phyloP scores from a whole-genome alignment of 2,888 invertebrate genomes.

The Lutraria lutraria region DNA sequence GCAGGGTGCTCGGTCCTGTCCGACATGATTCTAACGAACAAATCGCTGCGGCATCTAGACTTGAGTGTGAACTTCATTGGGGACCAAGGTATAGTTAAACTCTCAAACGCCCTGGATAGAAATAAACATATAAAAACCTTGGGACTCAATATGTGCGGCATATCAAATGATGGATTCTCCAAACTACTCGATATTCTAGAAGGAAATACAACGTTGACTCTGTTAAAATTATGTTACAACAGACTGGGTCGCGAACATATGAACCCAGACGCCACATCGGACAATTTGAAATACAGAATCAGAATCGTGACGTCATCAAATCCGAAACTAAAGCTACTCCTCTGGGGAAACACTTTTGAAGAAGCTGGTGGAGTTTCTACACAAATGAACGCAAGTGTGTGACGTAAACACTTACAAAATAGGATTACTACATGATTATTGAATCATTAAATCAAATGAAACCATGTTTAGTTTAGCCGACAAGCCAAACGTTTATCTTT shows the following conservation, averaged over 20 bases:
- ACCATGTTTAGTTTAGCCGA: too few species aligned
- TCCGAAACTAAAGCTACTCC: constrained; percentile 83
- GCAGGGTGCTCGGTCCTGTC: constrained; percentile 80
- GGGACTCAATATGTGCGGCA: constrained; percentile 85
- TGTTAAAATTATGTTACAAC: constrained; percentile 85
- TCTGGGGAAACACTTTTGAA: constrained; percentile 85
- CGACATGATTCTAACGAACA: constrained; percentile 81
- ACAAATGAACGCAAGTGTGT: constrained; percentile 23
- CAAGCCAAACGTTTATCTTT: too few species aligned
- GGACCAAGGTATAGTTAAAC: constrained; percentile 80
- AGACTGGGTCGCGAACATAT: constrained; percentile 80
- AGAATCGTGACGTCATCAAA: constrained; percentile 83
- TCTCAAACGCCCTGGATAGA: constrained; percentile 82
- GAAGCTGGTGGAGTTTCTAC: constrained; percentile 63
- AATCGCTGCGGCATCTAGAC: constrained; percentile 80
- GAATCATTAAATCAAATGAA: too few species aligned
- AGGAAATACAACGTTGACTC: constrained; percentile 80
- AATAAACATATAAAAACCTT: constrained; percentile 80
- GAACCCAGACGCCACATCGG: constrained; percentile 79
- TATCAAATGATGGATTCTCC: constrained; percentile 84
- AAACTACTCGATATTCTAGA: constrained; percentile 82
- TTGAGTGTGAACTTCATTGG: constrained; percentile 83
- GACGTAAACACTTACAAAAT: neutral
- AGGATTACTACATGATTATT: neutral
- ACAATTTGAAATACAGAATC: constrained; percentile 82